Percentiles rank a stretch among this genome's conserved stretches.
Conservation (phyloP, 2,797 vertebrate genomes). For the Enteromius treurensis region DNA sequence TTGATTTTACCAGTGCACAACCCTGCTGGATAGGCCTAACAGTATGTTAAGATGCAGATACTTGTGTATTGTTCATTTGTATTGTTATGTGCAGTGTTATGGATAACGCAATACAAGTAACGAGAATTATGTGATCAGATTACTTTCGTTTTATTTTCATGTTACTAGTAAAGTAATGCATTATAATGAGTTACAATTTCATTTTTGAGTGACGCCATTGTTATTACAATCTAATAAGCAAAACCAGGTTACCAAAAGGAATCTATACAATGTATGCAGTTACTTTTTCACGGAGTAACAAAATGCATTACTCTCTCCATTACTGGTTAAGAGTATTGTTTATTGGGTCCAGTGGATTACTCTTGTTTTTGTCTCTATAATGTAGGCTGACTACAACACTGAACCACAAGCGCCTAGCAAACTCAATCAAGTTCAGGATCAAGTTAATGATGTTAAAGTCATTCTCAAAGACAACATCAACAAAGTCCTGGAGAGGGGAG, state of each 20-base stretch:
- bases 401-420: slow-evolving; percentile 64
- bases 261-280: not conserved
- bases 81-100: not conserved
- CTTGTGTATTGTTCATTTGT: not conserved
- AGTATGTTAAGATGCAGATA: not conserved
- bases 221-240: not conserved
- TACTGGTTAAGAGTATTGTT: not conserved
- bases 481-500: slow-evolving; percentile 82
- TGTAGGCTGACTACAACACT: slow-evolving; percentile 68
- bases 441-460: slow-evolving; percentile 84
- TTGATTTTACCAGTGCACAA: too few relatives aligned
- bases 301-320: not conserved
- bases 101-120: not conserved
- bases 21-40: not conserved
- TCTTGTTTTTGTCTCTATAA: not conserved
- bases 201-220: not conserved
- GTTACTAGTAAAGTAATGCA: not conserved
- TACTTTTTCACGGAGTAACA: not conserved
- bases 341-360: not conserved
- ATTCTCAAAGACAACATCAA: slow-evolving; percentile 85
- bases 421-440: slow-evolving; percentile 73
- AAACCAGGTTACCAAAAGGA: not conserved
- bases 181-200: not conserved
- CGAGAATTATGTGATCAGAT: not conserved
- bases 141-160: not conserved